A percentile compares a stretch with the other conserved stretches of the same genome.
phyloP scores from a whole-genome alignment of 2,888 invertebrate species.

The Latrodectus hesperus region DNA sequence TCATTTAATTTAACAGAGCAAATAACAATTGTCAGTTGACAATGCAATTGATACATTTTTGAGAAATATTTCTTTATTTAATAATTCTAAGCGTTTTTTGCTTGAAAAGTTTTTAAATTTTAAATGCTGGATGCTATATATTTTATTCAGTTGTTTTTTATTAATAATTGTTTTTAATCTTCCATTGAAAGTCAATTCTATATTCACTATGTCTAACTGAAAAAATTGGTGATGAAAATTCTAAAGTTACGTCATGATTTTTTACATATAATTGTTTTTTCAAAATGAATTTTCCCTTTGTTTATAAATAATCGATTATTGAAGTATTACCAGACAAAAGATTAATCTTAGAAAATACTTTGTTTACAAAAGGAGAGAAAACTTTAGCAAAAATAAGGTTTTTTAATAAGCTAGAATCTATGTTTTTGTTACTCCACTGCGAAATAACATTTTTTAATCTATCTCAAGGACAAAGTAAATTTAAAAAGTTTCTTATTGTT shows the following conservation, averaged over 20 bases:
- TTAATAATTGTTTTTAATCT: slow-evolving; percentile 47
- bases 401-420: neutral
- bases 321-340: neutral
- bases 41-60: too few species aligned
- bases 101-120: too few species aligned
- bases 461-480: too few species aligned
- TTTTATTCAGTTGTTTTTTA: slow-evolving; percentile 1
- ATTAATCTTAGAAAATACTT: too few species aligned
- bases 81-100: too few species aligned
- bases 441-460: too few species aligned
- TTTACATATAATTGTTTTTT: slow-evolving; percentile 5
- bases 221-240: neutral
- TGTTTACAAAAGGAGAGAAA: too few species aligned
- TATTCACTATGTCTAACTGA: neutral
- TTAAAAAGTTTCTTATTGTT: too few species aligned
- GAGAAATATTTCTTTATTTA: too few species aligned
- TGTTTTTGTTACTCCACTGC: neutral
- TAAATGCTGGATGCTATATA: too few species aligned
- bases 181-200: slow-evolving; percentile 38
- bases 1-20: too few species aligned
- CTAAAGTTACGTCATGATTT: slow-evolving; percentile 9
- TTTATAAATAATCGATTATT: neutral
- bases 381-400: neutral
- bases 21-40: too few species aligned
- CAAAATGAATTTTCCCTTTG: slow-evolving; percentile 3